Evolutionary conservation across 2,888 invertebrate species (phyloP).

Genomic region (Diloba caeruleocephala): DNA sequence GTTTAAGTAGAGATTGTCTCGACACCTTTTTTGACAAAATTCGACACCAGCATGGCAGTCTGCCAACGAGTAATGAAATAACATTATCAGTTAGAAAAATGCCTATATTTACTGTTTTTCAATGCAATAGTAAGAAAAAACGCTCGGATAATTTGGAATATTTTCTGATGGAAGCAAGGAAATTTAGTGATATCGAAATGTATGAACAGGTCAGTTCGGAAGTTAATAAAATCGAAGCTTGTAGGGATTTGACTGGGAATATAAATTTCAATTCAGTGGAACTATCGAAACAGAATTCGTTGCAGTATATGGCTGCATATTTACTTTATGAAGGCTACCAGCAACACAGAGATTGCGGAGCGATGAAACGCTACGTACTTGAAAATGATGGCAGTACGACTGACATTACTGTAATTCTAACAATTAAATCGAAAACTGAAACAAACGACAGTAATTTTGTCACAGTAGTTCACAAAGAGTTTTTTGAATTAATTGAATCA

Average conservation of each 20-base stretch:
- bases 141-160: conserved; percentile 12
- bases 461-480: conserved; percentile 21
- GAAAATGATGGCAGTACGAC: conserved; percentile 12
- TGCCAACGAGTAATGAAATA: conserved; percentile 28
- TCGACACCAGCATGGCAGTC: conserved; percentile 5
- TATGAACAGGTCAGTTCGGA: conserved; percentile 6
- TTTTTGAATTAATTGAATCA: conserved; percentile 29
- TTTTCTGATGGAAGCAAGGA: conserved; percentile 20
- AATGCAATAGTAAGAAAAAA: conserved; percentile 6
- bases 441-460: conserved; percentile 3
- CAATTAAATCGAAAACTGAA: conserved; percentile 9
- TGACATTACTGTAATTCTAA: conserved; percentile 12
- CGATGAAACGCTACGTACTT: conserved; percentile 26
- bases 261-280: conserved; percentile 7
- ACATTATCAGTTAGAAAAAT: conserved; percentile 7
- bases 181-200: conserved; percentile 13
- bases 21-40: conserved; percentile 29
- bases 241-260: background rate
- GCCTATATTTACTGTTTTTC: conserved; percentile 40
- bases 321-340: conserved; percentile 26
- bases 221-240: background rate
- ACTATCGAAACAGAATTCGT: conserved; percentile 1
- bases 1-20: conserved; percentile 35
- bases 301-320: conserved; percentile 28
- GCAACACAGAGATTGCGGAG: conserved; percentile 23